These are phyloP conservation scores for Noctua fimbriata DNA, from an alignment of 2,888 invertebrate genomes.

Conservation along the genomic window DNA sequence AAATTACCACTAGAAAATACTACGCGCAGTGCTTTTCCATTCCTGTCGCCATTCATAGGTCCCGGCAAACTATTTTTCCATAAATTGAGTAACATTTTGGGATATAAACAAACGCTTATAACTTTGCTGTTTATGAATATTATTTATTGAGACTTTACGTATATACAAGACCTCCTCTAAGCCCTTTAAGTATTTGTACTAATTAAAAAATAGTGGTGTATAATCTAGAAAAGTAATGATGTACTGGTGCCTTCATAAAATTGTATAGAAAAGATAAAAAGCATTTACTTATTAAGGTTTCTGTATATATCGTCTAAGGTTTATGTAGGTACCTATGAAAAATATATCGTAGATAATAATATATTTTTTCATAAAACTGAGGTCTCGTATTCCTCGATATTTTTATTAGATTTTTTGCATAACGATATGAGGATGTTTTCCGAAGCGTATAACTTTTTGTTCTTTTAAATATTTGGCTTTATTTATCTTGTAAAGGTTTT, in stretches of 20 bases:
- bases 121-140: too few species aligned
- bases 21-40: too few species aligned
- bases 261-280: conserved; percentile 10
- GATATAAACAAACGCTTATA: too few species aligned
- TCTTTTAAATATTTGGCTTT: conserved; percentile 31
- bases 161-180: too few species aligned
- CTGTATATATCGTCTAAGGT: conserved; percentile 27
- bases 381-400: conserved; percentile 47
- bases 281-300: conserved; percentile 33
- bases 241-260: neutral
- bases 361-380: conserved; percentile 51
- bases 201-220: too few species aligned
- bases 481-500: conserved; percentile 8
- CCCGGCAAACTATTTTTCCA: too few species aligned
- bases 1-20: too few species aligned
- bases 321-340: conserved; percentile 37
- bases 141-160: too few species aligned
- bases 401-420: conserved; percentile 61
- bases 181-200: too few species aligned
- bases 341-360: conserved; percentile 41
- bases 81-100: too few species aligned
- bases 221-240: neutral
- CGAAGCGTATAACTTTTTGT: conserved; percentile 36
- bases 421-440: conserved; percentile 48
- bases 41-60: too few species aligned